Percentiles rank a stretch among this genome's conserved stretches.
Evolutionary conservation across 2,797 vertebrate genomes (phyloP).

Genomic region (Urophycis tenuis): DNA sequence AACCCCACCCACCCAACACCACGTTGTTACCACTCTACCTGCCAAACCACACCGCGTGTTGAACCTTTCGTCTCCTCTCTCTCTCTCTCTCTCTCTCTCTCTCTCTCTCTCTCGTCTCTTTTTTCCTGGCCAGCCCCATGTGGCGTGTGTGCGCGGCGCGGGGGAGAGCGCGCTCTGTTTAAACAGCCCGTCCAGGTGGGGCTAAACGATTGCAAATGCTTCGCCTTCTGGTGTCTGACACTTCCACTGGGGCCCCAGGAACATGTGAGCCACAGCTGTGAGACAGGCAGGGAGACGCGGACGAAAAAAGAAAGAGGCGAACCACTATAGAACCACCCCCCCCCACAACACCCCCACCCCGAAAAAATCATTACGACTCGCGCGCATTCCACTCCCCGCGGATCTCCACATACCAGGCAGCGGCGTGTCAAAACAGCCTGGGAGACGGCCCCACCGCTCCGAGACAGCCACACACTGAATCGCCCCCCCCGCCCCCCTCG

Average conservation of each 20-base stretch:
- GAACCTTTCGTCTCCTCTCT: no score
- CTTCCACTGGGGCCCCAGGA: constrained; percentile 65
- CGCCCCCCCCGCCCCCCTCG: no score
- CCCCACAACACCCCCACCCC: no score
- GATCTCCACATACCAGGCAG: constrained; percentile 11
- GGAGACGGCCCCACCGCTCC: not conserved
- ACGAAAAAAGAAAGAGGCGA: not conserved
- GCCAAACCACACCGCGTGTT: constrained; percentile 49
- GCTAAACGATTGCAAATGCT: constrained; percentile 67
- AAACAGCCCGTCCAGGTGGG: constrained; percentile 70
- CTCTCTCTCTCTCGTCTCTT: no score
- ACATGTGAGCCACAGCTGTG: constrained; percentile 75
- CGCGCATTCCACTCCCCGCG: constrained; percentile 35
- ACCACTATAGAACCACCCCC: constrained; percentile 43
- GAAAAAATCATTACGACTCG: constrained; percentile 40
- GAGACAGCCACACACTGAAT: not conserved
- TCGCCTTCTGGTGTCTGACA: constrained; percentile 66
- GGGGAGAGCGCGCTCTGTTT: constrained; percentile 63
- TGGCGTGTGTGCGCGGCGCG: constrained; percentile 42
- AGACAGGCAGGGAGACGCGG: constrained; percentile 43
- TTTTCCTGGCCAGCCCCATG: constrained; percentile 28
- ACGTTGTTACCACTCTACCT: constrained; percentile 15
- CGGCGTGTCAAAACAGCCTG: not conserved
- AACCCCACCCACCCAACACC: not conserved
- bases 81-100: no score